Percentiles rank a stretch among this genome's conserved stretches.
Evolutionary conservation across 2,888 invertebrate genomes (phyloP).

Genomic region (Sisyra nigra): DNA sequence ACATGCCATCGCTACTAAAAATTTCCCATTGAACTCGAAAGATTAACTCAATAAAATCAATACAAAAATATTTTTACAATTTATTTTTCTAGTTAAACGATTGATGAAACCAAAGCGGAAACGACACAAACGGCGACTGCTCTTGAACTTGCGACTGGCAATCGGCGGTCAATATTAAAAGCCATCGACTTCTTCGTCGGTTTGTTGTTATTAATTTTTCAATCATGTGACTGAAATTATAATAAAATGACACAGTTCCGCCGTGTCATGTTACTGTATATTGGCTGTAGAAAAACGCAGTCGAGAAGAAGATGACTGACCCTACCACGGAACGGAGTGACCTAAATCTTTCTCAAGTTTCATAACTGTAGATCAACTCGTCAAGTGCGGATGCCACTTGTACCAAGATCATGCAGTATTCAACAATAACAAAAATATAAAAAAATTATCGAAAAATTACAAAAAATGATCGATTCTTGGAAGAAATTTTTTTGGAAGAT

Average conservation of each 20-base stretch:
- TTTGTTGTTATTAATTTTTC: too few relatives aligned
- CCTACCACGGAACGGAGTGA: slow-evolving; percentile 4
- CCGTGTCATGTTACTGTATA: not conserved
- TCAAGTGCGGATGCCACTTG: too few relatives aligned
- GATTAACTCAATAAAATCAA: not conserved
- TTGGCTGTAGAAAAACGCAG: not conserved
- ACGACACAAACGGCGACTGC: not conserved
- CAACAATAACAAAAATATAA: too few relatives aligned
- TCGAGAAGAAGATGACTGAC: slow-evolving; percentile 1
- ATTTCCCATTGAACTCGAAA: not conserved
- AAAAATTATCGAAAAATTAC: too few relatives aligned
- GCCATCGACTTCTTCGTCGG: too few relatives aligned
- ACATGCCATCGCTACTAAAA: not conserved
- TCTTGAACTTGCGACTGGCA: not conserved
- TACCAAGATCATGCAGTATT: too few relatives aligned
- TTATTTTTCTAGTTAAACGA: not conserved
- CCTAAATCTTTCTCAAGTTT: not conserved
- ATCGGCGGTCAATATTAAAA: too few relatives aligned
- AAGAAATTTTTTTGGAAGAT: too few relatives aligned
- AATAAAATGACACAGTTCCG: not conserved
- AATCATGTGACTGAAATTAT: not conserved
- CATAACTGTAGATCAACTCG: too few relatives aligned
- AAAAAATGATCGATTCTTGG: too few relatives aligned
- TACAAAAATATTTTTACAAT: not conserved
- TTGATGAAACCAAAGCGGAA: not conserved